Base-by-base conservation (phyloP, 2,797 vertebrate genomes). In the Danio aesculapii region DNA sequence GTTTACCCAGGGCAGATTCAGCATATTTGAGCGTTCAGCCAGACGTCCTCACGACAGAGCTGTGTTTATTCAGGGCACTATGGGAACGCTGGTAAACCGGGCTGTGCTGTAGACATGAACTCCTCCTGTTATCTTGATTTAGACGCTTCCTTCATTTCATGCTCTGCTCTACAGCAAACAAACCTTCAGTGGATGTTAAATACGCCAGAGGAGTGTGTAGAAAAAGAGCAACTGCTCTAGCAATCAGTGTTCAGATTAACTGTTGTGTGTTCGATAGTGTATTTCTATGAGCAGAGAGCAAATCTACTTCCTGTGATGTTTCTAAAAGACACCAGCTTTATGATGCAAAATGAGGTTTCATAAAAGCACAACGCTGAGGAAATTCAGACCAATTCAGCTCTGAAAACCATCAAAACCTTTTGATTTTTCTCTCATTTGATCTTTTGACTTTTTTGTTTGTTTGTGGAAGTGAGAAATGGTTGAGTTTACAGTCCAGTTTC, bases 31-130 rank as follows among this genome's bases (percentile, higher is more conserved):
- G 8, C 16, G 8, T 11, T 52, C 9, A 47, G 41, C 17, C 10
- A 49, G 12, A 59, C 11, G 49, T 75, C 50, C 47, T 62, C 62
- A 53, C 30, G 17, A 68, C 58, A 53, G 64, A 59, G 8, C 53
- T 62, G 41, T 75, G 72, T 83, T 85, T 78, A 74, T 50, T 59
- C n/a, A 14, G 10, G 53, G 53, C 59, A 44, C 77, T 59, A 63
- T 75, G 77, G 74, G 13, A 50, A 81, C 78, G 4, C 3, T 61
- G 70, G 47, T 62, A 82, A 83, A 73, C 72, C 50, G 13, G 19
- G 46, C 44, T 30, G 52, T 78, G 62, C 63, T 78, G 12, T 46
- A 10, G n/a, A 50, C 53, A 68, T 10, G 16, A 62, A 12, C 8
- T 43, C 17, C 9, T 9, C 44, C 44, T 58, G 1, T 6, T 68